Conservation (phyloP, 2,888 invertebrate genomes). For the Megaustenia siamemsis region DNA sequence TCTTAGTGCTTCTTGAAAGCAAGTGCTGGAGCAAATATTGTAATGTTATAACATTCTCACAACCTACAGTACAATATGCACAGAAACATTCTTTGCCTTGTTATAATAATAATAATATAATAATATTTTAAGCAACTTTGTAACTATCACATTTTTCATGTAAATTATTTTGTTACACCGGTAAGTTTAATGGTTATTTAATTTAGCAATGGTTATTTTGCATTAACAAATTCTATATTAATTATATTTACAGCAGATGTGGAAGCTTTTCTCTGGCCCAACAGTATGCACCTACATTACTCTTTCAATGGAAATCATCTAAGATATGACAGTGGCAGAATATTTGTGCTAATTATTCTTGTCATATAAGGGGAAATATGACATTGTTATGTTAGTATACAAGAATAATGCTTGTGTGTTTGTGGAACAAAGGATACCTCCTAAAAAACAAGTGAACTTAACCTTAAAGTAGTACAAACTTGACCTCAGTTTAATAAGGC, state of each 20-base stretch:
- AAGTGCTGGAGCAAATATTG: no score
- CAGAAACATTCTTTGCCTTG: no score
- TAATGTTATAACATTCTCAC: no score
- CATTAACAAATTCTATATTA: neutral
- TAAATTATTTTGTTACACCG: no score
- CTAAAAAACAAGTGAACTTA: no score
- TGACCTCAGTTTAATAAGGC: neutral
- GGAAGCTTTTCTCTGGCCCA: neutral
- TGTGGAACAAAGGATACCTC: neutral
- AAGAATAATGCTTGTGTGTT: neutral
- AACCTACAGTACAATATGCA: no score
- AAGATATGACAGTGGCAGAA: conserved; percentile 3
- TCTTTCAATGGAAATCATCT: neutral
- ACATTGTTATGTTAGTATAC: neutral
- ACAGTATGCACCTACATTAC: conserved; percentile 1
- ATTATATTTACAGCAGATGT: conserved; percentile 13
- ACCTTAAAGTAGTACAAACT: neutral
- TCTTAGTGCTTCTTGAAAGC: no score
- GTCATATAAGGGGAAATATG: neutral
- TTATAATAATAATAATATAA: no score
- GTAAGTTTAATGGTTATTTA: no score
- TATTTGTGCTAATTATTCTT: neutral
- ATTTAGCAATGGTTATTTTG: no score
- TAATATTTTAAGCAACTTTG: no score
- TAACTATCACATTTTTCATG: no score